A percentile compares a stretch with the other conserved stretches of the same genome.
These are phyloP conservation scores for Entosphenus tridentatus DNA, from an alignment of 2,113 vertebrate species.

Conservation along the genomic window DNA sequence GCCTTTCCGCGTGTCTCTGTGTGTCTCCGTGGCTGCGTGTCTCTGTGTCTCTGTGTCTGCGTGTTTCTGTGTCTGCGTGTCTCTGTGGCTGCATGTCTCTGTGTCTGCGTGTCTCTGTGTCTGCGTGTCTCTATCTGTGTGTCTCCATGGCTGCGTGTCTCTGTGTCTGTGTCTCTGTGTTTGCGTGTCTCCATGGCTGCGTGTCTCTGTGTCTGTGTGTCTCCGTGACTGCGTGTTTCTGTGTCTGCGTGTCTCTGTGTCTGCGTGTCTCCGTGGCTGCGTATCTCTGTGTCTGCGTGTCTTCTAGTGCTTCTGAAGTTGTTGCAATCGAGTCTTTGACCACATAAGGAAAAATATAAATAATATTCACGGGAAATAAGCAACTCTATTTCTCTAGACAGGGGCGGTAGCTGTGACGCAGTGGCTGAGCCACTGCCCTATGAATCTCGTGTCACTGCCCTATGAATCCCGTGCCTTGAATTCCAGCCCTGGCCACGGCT, in stretches of 20 bases:
- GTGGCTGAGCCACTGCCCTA: no score
- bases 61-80: not conserved
- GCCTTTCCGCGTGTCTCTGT: not conserved
- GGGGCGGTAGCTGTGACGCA: no score
- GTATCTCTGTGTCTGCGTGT: not conserved
- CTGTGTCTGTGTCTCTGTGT: not conserved
- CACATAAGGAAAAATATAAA: no score
- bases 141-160: not conserved
- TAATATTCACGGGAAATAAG: no score
- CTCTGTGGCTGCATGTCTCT: not conserved
- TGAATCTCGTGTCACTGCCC: no score
- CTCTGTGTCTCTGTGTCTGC: not conserved
- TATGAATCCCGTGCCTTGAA: no score
- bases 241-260: not conserved
- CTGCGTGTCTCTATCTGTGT: not conserved
- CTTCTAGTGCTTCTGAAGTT: not conserved
- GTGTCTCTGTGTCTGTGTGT: not conserved
- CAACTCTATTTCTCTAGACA: no score
- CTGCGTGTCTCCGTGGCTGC: not conserved
- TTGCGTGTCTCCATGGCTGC: not conserved
- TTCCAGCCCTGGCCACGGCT: no score
- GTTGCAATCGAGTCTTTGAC: no score
- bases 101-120: conserved; percentile 1
- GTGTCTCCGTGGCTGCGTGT: not conserved
- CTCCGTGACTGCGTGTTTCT: not conserved